These are phyloP conservation scores for Uloborus diversus DNA, from an alignment of 1,140 invertebrate species.

Conservation along the genomic window DNA sequence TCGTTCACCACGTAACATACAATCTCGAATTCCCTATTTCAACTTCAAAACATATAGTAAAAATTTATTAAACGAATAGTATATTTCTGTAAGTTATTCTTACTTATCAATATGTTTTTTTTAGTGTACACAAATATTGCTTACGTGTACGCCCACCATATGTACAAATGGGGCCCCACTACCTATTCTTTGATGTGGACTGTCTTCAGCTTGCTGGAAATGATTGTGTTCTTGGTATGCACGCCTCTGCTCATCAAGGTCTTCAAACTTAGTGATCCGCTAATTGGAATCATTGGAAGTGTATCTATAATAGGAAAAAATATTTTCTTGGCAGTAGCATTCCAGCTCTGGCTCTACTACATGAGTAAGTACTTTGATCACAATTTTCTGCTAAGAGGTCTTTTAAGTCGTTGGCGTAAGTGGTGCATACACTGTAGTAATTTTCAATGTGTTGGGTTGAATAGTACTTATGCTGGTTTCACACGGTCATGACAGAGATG, in stretches of 20 bases:
- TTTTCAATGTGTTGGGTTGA: too few relatives aligned
- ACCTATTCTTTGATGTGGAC: slow-evolving; percentile 37
- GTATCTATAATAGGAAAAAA: slow-evolving; percentile 40
- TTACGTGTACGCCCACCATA: slow-evolving; percentile 39
- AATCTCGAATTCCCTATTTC: too few relatives aligned
- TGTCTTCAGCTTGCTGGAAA: slow-evolving; percentile 36
- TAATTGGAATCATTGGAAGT: slow-evolving; percentile 32
- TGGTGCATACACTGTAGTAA: too few relatives aligned
- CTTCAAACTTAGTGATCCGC: slow-evolving; percentile 9
- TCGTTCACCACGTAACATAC: too few relatives aligned
- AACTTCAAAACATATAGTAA: too few relatives aligned
- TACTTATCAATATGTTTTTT: background rate
- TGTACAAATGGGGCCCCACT: slow-evolving; percentile 29
- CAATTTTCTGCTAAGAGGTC: too few relatives aligned
- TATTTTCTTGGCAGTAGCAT: slow-evolving; percentile 22
- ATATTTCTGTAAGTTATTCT: too few relatives aligned
- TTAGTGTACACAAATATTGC: slow-evolving; percentile 40
- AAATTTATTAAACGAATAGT: too few relatives aligned
- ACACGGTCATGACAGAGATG: too few relatives aligned
- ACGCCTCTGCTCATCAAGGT: slow-evolving; percentile 22
- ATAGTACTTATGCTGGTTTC: too few relatives aligned
- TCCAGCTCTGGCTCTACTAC: slow-evolving; percentile 5
- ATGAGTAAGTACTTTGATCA: slow-evolving; percentile 43
- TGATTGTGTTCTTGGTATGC: slow-evolving; percentile 5
- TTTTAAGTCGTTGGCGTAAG: too few relatives aligned